Conservation (phyloP, 2,797 vertebrate genomes). For the Heterohyrax brucei region DNA sequence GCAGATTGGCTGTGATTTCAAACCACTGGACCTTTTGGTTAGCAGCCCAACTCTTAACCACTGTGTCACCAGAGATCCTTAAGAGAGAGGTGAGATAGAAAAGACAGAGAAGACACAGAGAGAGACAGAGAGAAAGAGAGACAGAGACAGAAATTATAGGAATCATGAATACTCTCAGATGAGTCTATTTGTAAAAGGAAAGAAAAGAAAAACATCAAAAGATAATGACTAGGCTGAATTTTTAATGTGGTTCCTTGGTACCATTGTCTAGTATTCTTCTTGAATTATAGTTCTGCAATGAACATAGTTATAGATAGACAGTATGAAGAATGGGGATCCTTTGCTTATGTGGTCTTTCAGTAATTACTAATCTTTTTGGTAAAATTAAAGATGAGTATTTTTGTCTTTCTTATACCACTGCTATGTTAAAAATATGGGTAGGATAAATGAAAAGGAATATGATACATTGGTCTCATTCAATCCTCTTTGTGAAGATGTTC, state of each 20-base stretch:
- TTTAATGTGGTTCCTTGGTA: background rate
- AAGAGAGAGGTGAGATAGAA: background rate
- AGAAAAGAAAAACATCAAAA: background rate
- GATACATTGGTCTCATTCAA: background rate
- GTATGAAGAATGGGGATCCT: background rate
- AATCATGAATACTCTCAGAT: background rate
- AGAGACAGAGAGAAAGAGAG: too few species aligned
- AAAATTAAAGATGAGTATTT: background rate
- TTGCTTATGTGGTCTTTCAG: background rate
- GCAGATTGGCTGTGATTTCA: background rate
- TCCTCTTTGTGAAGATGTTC: background rate
- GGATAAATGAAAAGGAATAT: background rate
- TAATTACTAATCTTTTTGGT: background rate
- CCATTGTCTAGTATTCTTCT: background rate
- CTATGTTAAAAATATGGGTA: background rate
- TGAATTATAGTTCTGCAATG: background rate
- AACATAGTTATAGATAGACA: background rate
- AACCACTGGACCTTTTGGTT: background rate
- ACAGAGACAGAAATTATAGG: too few species aligned
- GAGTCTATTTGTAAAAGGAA: background rate
- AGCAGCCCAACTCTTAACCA: background rate
- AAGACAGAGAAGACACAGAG: too few species aligned
- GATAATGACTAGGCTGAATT: slow-evolving; percentile 6
- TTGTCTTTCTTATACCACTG: background rate
- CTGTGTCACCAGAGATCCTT: background rate